Conservation (phyloP, 2,888 invertebrate species). For the Drosophila formosana region DNA sequence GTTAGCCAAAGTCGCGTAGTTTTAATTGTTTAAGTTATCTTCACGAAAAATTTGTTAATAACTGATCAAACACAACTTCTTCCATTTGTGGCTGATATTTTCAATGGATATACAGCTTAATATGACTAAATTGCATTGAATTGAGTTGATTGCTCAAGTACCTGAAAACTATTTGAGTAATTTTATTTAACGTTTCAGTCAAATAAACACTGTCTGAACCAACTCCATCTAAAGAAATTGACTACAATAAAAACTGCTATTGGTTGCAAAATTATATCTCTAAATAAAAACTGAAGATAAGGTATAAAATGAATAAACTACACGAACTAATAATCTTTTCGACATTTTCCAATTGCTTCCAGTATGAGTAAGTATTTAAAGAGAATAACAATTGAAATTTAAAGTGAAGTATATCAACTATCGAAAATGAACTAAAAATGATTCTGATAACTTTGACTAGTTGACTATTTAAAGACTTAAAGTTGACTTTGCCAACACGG, state of each 20-base stretch:
- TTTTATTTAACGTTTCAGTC: not conserved
- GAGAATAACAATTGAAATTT: too few relatives aligned
- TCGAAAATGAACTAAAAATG: too few relatives aligned
- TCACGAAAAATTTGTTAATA: not conserved
- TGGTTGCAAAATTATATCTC: too few relatives aligned
- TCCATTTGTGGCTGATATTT: not conserved
- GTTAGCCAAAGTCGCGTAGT: conserved; percentile 49
- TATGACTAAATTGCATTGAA: not conserved
- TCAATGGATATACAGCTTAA: not conserved
- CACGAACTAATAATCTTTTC: too few relatives aligned
- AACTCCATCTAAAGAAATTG: too few relatives aligned
- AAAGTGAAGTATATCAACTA: not conserved
- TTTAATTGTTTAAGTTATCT: conserved; percentile 12
- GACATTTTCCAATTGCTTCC: too few relatives aligned
- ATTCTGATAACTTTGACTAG: too few relatives aligned
- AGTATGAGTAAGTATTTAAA: too few relatives aligned
- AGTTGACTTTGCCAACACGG: not conserved
- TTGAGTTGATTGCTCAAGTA: not conserved
- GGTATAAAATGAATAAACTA: too few relatives aligned
- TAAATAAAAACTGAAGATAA: too few relatives aligned
- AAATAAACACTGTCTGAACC: too few relatives aligned
- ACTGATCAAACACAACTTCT: not conserved
- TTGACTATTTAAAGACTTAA: not conserved
- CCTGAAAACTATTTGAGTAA: not conserved
- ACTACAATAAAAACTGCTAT: too few relatives aligned